These are phyloP conservation scores for Loris lydekkerianus DNA, from an alignment of 2,797 vertebrate species.

Conservation along the genomic window DNA sequence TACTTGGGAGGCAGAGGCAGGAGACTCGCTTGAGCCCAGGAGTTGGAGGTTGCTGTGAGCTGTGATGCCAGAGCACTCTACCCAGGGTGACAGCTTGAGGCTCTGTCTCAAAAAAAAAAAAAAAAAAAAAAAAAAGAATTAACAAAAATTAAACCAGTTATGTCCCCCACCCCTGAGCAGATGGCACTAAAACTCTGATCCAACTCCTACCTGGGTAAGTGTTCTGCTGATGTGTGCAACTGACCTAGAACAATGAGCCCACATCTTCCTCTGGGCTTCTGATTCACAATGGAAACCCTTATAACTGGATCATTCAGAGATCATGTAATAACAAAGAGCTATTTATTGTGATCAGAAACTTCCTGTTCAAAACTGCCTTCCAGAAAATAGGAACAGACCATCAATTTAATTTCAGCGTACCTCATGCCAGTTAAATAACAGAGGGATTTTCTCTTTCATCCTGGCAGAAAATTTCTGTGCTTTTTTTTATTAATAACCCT, in stretches of 20 bases:
- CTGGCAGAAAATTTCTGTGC: slow-evolving; percentile 39
- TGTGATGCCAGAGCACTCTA: too few relatives aligned
- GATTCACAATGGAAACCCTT: slow-evolving; percentile 41
- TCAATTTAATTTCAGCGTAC: slow-evolving; percentile 46
- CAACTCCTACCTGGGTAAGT: neutral
- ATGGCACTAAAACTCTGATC: neutral
- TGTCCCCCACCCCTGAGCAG: neutral
- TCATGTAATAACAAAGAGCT: neutral
- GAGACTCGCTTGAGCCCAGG: too few relatives aligned
- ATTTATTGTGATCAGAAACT: neutral
- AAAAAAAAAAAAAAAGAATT: too few relatives aligned
- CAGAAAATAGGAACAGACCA: slow-evolving; percentile 42
- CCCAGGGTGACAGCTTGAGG: too few relatives aligned
- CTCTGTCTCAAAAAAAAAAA: too few relatives aligned
- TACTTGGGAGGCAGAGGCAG: too few relatives aligned
- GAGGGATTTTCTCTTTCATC: slow-evolving; percentile 47
- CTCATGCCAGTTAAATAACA: neutral
- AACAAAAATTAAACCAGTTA: too few relatives aligned
- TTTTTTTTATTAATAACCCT: slow-evolving; percentile 57
- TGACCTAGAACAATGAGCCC: neutral
- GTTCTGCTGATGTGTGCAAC: neutral
- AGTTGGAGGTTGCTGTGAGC: too few relatives aligned
- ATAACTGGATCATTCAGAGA: neutral
- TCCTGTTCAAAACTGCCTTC: slow-evolving; percentile 52
- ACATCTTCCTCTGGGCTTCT: slow-evolving; percentile 23